Base-by-base conservation (phyloP, 1,140 invertebrate species). In the Drosophila eugracilis region DNA sequence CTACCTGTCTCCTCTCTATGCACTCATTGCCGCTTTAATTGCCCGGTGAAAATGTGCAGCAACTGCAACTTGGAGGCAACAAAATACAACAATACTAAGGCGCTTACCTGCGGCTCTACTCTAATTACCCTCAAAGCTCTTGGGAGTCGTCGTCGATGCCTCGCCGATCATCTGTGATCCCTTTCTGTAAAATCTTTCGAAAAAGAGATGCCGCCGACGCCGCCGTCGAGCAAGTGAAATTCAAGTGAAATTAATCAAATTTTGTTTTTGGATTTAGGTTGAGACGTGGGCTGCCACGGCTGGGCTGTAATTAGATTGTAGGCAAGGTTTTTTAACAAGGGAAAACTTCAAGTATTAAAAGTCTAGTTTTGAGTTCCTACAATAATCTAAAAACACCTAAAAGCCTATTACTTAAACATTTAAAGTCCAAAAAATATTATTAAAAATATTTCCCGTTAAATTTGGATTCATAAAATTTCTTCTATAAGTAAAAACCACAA, bases 11-110 rank as follows among this genome's bases (percentile, higher is more conserved):
- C 36, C 65, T 59, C 69, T 71, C 41, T 71, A 73, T 73, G 69
- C 69, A 73, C 70, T 73, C 69, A 73, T 73, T 73, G 69, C 69
- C 71, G 59, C 70, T 54, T 75, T 75, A 75, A 75, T 75, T 75
- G 71, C 50, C 59, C 57, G 70, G 71, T 63, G 71, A 75, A 75
- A 75, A 73, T 73, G 70, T 63, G 69, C 70, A 73, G 39, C 70
- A 24, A 57, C 67, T 45, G 67, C 67, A 47, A 34, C 9, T 4
- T n/a, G n/a, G 30, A 6, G 2, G 44, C 39, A 15, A 21, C 37
- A 30, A 26, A 34, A 21, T 10, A 69, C 65, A 26, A 45, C 57
- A 53, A 45, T 45, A 28, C 47, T 62, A 73, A 73, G 58, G 69
- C 69, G 69, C 70, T 73, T 73, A 62, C 58, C 69, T 42, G 69